A percentile compares a stretch with the other conserved stretches of the same genome.
Evolutionary conservation across 2,888 invertebrate genomes (phyloP).

Genomic region (Pachydiplax longipennis): DNA sequence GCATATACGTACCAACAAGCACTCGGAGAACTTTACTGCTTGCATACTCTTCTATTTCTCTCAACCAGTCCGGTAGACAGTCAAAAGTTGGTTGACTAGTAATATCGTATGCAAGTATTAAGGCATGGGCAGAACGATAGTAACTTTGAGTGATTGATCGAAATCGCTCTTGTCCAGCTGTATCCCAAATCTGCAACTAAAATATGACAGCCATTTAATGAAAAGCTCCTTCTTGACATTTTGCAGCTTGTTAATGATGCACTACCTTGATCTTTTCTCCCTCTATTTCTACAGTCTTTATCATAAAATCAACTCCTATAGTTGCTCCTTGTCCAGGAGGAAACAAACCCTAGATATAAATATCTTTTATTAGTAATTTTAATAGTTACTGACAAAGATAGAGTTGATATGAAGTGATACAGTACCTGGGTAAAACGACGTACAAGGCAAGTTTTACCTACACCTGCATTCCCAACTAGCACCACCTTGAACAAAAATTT

Average conservation of each 20-base stretch:
- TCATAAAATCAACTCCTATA: conserved; percentile 99
- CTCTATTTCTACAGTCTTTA: conserved; percentile 97
- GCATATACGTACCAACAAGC: conserved; percentile 79
- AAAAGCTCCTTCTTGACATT: neutral
- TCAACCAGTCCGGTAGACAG: conserved; percentile 94
- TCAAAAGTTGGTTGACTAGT: conserved; percentile 98
- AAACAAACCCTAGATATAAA: conserved; percentile 78
- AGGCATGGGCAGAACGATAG: conserved; percentile 95
- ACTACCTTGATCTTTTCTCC: conserved; percentile 91
- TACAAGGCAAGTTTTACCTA: conserved; percentile 97
- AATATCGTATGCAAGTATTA: conserved; percentile 96
- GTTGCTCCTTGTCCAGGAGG: conserved; percentile 98
- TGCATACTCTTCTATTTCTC: conserved; percentile 97
- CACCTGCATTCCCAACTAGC: conserved; percentile 96
- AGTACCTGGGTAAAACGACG: conserved; percentile 91
- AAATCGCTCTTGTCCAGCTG: conserved; percentile 96
- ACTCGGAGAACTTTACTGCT: conserved; percentile 93
- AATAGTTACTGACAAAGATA: neutral
- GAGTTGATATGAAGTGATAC: neutral
- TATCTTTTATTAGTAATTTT: neutral
- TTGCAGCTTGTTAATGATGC: neutral
- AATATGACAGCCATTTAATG: conserved; percentile 53
- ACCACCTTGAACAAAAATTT: conserved; percentile 99
- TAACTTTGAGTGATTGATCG: conserved; percentile 98
- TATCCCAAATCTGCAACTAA: conserved; percentile 98